These are phyloP conservation scores for Geophilus truncorum DNA, from an alignment of 2,888 invertebrate species.

Conservation along the genomic window DNA sequence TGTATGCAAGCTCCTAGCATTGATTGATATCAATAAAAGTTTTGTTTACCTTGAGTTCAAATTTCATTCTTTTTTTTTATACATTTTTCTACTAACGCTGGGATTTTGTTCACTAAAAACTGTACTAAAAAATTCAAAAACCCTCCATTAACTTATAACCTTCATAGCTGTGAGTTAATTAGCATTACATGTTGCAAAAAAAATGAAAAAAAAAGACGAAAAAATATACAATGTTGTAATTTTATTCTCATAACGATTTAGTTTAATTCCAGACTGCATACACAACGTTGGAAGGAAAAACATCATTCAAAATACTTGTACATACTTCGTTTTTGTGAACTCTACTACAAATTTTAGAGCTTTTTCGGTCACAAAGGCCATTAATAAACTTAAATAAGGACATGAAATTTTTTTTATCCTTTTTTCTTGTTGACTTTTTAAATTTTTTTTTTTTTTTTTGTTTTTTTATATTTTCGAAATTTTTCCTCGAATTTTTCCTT, in stretches of 20 bases:
- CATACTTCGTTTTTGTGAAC: slow-evolving; percentile 6
- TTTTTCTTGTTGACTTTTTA: background rate
- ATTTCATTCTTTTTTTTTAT: background rate
- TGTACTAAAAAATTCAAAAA: background rate
- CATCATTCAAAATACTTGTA: slow-evolving; percentile 13
- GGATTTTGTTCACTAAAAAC: background rate
- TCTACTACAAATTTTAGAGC: slow-evolving; percentile 20
- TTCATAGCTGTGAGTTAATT: background rate
- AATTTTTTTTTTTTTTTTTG: background rate
- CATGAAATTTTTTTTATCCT: background rate
- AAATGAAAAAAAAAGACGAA: background rate
- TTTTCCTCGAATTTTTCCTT: background rate
- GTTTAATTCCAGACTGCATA: slow-evolving; percentile 12
- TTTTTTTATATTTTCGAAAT: background rate
- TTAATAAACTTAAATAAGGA: background rate
- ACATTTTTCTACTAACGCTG: background rate
- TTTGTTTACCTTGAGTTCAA: background rate
- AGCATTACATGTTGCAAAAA: background rate
- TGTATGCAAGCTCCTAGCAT: slow-evolving; percentile 11
- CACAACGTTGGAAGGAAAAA: slow-evolving; percentile 12
- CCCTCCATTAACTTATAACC: slow-evolving; percentile 1
- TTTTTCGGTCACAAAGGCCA: slow-evolving; percentile 20
- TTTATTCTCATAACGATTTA: slow-evolving; percentile 14
- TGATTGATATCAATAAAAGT: background rate
- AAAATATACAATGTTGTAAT: background rate